Conservation (phyloP, 1,140 invertebrate species). For the Amyelois transitella region DNA sequence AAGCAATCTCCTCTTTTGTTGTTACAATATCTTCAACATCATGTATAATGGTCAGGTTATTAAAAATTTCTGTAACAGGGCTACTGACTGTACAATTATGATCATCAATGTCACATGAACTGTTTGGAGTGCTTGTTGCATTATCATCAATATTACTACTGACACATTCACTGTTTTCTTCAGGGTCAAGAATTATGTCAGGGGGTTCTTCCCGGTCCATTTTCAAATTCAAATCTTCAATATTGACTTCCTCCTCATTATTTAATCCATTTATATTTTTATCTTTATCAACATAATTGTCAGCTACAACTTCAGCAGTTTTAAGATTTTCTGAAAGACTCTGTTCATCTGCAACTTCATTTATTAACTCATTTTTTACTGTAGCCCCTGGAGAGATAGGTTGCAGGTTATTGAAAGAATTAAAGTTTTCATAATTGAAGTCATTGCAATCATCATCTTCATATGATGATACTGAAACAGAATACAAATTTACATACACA, state of each 20-base stretch:
- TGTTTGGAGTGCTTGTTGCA: not conserved
- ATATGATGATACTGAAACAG: conserved; percentile 54
- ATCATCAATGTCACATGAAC: not conserved
- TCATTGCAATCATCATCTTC: conserved; percentile 47
- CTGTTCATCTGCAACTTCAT: not conserved
- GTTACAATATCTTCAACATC: not conserved
- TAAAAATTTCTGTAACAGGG: not conserved
- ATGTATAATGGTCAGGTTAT: not conserved
- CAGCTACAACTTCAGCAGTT: conserved; percentile 4
- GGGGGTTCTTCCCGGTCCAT: conserved; percentile 30
- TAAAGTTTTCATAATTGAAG: conserved; percentile 48
- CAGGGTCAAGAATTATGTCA: conserved; percentile 12
- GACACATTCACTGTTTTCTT: not conserved
- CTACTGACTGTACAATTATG: not conserved
- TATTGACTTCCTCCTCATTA: conserved; percentile 43
- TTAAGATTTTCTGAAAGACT: not conserved
- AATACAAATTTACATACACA: not conserved
- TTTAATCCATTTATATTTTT: conserved; percentile 24
- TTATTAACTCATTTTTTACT: not conserved
- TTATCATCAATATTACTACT: not conserved
- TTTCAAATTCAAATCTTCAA: conserved; percentile 70
- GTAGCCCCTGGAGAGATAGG: not conserved
- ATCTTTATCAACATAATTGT: not conserved
- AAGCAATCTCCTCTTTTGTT: not conserved
- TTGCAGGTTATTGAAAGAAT: conserved; percentile 24